Evolutionary conservation across 2,797 vertebrate species (phyloP), one percentile per base, ranked within the genome.

Genomic region (Mionectes olivaceus): DNA sequence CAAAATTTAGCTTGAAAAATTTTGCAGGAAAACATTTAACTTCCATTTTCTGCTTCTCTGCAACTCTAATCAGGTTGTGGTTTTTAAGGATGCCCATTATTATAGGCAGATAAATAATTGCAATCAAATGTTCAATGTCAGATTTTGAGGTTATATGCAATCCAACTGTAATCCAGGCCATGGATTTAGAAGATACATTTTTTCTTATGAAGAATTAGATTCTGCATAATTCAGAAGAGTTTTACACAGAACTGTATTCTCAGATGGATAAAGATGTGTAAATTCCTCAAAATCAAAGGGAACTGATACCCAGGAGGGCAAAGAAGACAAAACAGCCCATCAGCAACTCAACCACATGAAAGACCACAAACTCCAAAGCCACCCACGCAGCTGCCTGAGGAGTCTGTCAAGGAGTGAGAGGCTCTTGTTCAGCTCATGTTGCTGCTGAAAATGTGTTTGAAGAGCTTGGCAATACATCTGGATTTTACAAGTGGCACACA

Each of bases 281-380:
- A 96, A 95, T 96, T 94, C 83, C 80, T 96, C 92, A 95, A 91
- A 96, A 95, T 96, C 95, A 93, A 95, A 96, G 85, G 37, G 56
- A 95, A 87, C 81, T 94, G 97, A 96, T 98, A 89, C 94, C 93
- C 90, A 67, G 81, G 86, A 89, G 87, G 91, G 92, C 65, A 91
- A 96, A 94, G 92, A 93, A 93, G 93, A 95, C 93, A 93, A 95
- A 97, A 97, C 83, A 96, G 90, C 84, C 94, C 89, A 96, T 97
- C 95, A 96, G 89, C 96, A 86, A 96, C 84, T 89, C 92, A 97
- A 30, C 91, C 96, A 98, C 97, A 98, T 97, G 93, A 98, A 98
- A 97, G 96, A 93, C 46, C 91, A 94, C 81, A 92, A 96, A 95
- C 95, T 96, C 94, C 87, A 91, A 74, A 92, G 85, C 91, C 94